Base-by-base conservation (phyloP, 1,140 invertebrate species). In the Ips typographus region DNA sequence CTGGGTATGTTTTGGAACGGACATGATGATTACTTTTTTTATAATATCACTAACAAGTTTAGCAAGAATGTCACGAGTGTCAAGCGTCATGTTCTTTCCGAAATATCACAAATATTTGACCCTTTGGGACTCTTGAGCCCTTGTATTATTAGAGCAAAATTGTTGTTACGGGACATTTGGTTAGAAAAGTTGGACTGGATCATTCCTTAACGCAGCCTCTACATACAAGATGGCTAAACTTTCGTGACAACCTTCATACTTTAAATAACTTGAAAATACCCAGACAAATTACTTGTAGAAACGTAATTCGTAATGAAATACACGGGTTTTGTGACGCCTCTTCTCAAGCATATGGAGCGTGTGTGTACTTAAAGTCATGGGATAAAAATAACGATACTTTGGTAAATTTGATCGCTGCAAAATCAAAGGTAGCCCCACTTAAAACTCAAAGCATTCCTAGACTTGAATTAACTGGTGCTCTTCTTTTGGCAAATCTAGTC, bases 341-440 rank as follows among this genome's bases (percentile, higher is more conserved):
- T n/a, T n/a, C n/a, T n/a, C n/a, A n/a, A n/a, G n/a, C n/a, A n/a
- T n/a, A n/a, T n/a, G n/a, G n/a, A n/a, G n/a, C n/a, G n/a, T n/a
- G n/a, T n/a, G 53, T 82, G 7, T 84, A 83, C 62, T 7, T 80
- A 22, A 65, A 74, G 38, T 70, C 40, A 3, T 5, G n/a, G 3
- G 42, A 76, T 68, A 1, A 42, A 65, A 39, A 44, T 6, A 40
- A 36, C 2, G 42, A 57, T 43, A 41, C 59, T 2, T 0, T 36
- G 1, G 40, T 53, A 77, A 62, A 64, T 68, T 5, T 65, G n/a
- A 1, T 73, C 75, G 76, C 70, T 39, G 72, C 77, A 0, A 81
- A 80, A 71, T 78, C 79, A 4, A 70, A 72, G 47, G 75, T 82
- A 4, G 77, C 79, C 1, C 80, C 80, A 1, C n/a, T 80, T n/a